Base-by-base conservation (phyloP, 2,888 invertebrate species). In the Cheiracanthium punctorium region DNA sequence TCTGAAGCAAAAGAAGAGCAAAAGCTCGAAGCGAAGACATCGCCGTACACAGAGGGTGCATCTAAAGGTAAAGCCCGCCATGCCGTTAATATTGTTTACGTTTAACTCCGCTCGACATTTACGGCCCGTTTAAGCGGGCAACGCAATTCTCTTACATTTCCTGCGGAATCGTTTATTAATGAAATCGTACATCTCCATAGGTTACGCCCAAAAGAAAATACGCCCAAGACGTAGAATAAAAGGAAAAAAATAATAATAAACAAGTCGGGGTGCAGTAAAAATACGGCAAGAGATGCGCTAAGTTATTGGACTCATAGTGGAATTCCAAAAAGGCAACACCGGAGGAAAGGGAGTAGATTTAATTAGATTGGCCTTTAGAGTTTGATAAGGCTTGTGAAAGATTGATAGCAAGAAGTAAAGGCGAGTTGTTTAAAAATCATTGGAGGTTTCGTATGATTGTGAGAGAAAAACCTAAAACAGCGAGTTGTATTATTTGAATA, bases 61-160 rank as follows among this genome's bases (percentile, higher is more conserved):
- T 52, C 71, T 71, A 37, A 58, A 71, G 80, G 80, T 80, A 72
- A 71, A 41, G 30, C 76, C 65, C 29, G 69, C 64, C 37, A 37
- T 73, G 85, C 69, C 80, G 41, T 86, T 86, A 86, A 80, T 86
- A 80, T 80, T 86, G 75, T 86, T 86, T 86, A 86, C 76, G 80
- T 80, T 84, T 86, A 86, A 86, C 86, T 70, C 71, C 75, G 70
- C 52, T 30, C 48, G 86, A 80, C 86, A 30, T 86, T 86, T 86
- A 86, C 80, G 80, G 86, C 76, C 64, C 80, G 48, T 86, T 86
- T 79, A 76, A 73, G 86, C 69, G 32, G 33, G 72, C 80, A 76
- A 75, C 86, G 65, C 58, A 80, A 80, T 86, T 86, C 73, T 28
- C 67, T 76, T 80, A 37, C 71, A 58, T 76, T 80, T 41, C 48